phyloP scores from a whole-genome alignment of 1,140 invertebrate species.

The Drosophila mayri region DNA sequence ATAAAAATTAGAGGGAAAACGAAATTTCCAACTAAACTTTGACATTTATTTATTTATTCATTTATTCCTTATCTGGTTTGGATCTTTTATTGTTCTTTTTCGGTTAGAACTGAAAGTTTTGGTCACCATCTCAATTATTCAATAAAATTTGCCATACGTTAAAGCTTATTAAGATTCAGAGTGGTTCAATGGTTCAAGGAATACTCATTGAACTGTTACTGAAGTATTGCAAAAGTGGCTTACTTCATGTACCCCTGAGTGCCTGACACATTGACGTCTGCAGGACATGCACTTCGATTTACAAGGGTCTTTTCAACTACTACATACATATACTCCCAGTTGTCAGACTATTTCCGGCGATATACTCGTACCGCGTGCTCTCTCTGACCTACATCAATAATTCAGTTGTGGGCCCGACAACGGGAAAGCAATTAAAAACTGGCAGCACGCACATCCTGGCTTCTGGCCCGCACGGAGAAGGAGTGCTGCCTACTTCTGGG shows the following conservation, averaged over 20 bases:
- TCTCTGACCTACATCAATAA: conserved; percentile 75
- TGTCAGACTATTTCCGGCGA: conserved; percentile 32
- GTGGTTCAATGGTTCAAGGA: background rate
- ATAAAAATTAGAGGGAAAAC: background rate
- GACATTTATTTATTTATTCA: background rate
- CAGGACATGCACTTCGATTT: conserved; percentile 4
- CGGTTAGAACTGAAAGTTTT: background rate
- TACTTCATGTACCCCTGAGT: background rate
- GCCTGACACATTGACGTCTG: conserved; percentile 9
- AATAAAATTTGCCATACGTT: background rate
- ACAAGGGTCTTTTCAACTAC: background rate
- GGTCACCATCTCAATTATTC: background rate
- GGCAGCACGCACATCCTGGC: conserved; percentile 61
- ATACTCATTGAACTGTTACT: background rate
- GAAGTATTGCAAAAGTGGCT: background rate
- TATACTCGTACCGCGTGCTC: conserved; percentile 8
- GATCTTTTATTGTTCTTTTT: background rate
- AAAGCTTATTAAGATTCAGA: conserved; percentile 4
- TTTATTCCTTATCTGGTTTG: too few relatives aligned
- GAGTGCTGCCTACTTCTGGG: conserved; percentile 43
- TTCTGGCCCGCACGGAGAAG: background rate
- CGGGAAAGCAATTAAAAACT: conserved; percentile 78
- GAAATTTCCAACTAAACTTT: background rate
- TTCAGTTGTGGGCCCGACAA: conserved; percentile 51
- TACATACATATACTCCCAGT: conserved; percentile 7